Conservation (phyloP, 2,797 vertebrate genomes). For the Epinephelus awoara region DNA sequence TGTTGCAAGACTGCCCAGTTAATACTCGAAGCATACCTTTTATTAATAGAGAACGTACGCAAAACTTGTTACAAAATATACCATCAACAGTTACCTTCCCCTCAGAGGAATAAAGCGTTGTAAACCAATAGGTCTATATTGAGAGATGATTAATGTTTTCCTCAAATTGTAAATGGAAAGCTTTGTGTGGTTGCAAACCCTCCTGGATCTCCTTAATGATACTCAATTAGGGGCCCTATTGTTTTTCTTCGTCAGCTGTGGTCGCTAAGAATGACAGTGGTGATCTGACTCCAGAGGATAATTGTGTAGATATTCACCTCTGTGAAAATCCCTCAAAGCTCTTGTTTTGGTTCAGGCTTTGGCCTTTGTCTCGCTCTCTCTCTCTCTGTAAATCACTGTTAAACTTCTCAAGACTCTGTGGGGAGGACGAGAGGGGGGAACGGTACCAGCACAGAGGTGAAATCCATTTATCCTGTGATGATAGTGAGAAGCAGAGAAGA, state of each 20-base stretch:
- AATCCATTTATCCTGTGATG: slow-evolving; percentile 71
- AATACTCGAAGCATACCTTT: not conserved
- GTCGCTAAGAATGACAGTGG: slow-evolving; percentile 62
- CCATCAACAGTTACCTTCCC: slow-evolving; percentile 23
- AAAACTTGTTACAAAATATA: slow-evolving; percentile 18
- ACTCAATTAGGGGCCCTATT: slow-evolving; percentile 68
- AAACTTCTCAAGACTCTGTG: slow-evolving; percentile 63
- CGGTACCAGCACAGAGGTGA: slow-evolving; percentile 35
- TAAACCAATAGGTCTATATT: slow-evolving; percentile 26
- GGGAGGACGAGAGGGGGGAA: slow-evolving; percentile 15
- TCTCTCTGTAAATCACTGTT: slow-evolving; percentile 72
- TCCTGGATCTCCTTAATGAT: slow-evolving; percentile 72
- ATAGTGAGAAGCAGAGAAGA: slow-evolving; percentile 60
- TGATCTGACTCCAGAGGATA: slow-evolving; percentile 72
- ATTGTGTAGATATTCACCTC: slow-evolving; percentile 65
- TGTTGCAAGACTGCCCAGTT: not conserved
- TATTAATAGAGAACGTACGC: not conserved
- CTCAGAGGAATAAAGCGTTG: slow-evolving; percentile 24
- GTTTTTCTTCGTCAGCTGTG: slow-evolving; percentile 66
- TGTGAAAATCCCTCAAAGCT: slow-evolving; percentile 74
- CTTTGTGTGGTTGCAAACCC: slow-evolving; percentile 52
- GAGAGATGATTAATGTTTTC: slow-evolving; percentile 60
- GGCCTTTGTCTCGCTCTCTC: slow-evolving; percentile 65
- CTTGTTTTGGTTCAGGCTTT: slow-evolving; percentile 70
- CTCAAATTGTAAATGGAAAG: slow-evolving; percentile 61